A percentile compares a stretch with the other conserved stretches of the same genome.
phyloP scores from a whole-genome alignment of 37 sponge, comb jelly and placozoan genomes.

The Cliona cf. orientalis region DNA sequence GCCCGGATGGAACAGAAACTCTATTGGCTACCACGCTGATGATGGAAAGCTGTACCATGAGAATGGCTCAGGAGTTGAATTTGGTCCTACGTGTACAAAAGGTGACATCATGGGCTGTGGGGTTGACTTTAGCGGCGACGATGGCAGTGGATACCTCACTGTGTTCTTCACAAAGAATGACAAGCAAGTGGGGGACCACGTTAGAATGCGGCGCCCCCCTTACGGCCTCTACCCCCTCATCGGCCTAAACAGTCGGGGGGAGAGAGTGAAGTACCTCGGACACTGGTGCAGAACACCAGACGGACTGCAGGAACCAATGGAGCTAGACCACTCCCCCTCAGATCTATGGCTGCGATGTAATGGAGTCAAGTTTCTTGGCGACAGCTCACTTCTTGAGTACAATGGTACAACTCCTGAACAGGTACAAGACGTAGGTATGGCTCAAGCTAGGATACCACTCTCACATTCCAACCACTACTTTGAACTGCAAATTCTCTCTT shows the following conservation, averaged over 20 bases:
- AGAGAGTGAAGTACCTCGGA: slow-evolving; percentile 78
- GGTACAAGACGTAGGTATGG: slow-evolving; percentile 81
- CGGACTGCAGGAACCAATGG: slow-evolving; percentile 46
- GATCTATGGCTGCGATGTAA: slow-evolving; percentile 69
- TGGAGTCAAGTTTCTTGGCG: slow-evolving; percentile 56
- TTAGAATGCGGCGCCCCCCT: slow-evolving; percentile 71
- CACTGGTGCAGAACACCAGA: slow-evolving; percentile 47
- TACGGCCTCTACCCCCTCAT: slow-evolving; percentile 80
- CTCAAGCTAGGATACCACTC: slow-evolving; percentile 50
- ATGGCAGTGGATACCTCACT: slow-evolving; percentile 41
- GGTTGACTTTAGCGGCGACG: slow-evolving; percentile 53
- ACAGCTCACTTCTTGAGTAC: slow-evolving; percentile 68
- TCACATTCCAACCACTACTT: slow-evolving; percentile 71
- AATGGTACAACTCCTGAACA: too few relatives aligned
- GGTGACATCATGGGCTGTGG: slow-evolving; percentile 89
- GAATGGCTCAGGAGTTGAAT: slow-evolving; percentile 57
- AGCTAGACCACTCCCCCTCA: slow-evolving; percentile 31
- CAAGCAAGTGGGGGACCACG: slow-evolving; percentile 45
- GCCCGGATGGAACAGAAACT: slow-evolving; percentile 82
- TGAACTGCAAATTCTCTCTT: slow-evolving; percentile 73
- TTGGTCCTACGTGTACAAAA: slow-evolving; percentile 68
- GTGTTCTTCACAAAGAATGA: slow-evolving; percentile 96
- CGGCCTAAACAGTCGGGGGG: slow-evolving; percentile 81
- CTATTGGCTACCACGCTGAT: slow-evolving; percentile 85
- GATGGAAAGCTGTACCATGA: slow-evolving; percentile 73